Percentiles rank a stretch among this genome's conserved stretches.
phyloP scores from a whole-genome alignment of 2,113 vertebrate genomes.

The Hydropotes inermis region DNA sequence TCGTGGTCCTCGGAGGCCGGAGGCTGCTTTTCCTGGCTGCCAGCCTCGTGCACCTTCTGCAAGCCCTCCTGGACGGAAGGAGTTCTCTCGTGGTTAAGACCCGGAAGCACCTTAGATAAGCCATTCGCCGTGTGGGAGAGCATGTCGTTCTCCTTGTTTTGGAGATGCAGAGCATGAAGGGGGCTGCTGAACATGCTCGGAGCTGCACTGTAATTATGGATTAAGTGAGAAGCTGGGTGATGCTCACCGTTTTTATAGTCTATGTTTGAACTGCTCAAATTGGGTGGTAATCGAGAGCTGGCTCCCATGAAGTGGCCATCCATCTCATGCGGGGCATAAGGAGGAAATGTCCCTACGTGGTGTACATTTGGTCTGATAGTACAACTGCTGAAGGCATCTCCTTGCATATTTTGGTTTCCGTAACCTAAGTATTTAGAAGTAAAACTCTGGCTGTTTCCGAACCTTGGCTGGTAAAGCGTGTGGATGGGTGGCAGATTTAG shows the following conservation, averaged over 20 bases:
- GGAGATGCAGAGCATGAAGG: constrained; percentile 86
- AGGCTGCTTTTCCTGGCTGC: constrained; percentile 73
- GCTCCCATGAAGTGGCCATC: constrained; percentile 86
- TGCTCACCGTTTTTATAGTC: constrained; percentile 89
- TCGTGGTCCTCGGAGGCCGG: constrained; percentile 83
- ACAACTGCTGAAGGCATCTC: constrained; percentile 88
- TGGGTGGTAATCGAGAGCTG: constrained; percentile 81
- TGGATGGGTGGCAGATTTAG: constrained; percentile 84
- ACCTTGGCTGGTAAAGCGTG: constrained; percentile 90
- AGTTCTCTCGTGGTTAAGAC: constrained; percentile 81
- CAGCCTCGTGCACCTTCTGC: constrained; percentile 76
- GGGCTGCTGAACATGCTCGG: constrained; percentile 79
- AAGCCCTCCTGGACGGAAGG: constrained; percentile 79
- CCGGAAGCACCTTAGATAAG: constrained; percentile 84
- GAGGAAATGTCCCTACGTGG: constrained; percentile 81
- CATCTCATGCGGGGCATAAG: constrained; percentile 81
- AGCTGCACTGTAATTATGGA: constrained; percentile 80
- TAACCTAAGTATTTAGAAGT: constrained; percentile 89
- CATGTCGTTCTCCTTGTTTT: constrained; percentile 85
- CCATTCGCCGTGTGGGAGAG: constrained; percentile 81
- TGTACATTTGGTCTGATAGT: constrained; percentile 83
- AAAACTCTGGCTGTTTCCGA: constrained; percentile 85
- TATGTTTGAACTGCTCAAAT: constrained; percentile 73
- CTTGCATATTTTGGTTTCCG: constrained; percentile 86
- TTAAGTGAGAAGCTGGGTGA: constrained; percentile 81